These are phyloP conservation scores for Tortricodes alternella DNA, from an alignment of 2,888 invertebrate species.

Conservation along the genomic window DNA sequence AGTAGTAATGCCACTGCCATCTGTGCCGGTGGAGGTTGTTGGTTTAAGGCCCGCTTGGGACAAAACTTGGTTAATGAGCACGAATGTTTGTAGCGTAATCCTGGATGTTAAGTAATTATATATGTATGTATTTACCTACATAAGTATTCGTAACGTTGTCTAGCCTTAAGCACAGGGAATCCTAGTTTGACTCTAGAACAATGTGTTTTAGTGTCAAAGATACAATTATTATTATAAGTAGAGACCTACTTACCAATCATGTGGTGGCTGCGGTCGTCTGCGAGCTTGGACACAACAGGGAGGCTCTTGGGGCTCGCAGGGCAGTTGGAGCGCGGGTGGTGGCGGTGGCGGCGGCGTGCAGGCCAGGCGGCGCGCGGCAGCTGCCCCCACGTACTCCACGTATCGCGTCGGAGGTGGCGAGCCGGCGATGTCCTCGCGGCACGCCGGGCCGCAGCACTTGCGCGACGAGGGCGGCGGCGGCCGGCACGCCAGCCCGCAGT, in stretches of 20 bases:
- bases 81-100: no score
- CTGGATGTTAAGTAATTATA: no score
- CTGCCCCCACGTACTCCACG: conserved; percentile 85
- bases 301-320: conserved; percentile 76
- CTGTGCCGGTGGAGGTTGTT: no score
- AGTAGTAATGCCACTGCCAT: no score
- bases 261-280: conserved; percentile 82
- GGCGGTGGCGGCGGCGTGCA: conserved; percentile 79
- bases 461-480: conserved; percentile 66
- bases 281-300: conserved; percentile 83
- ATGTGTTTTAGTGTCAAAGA: no score
- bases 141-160: no score
- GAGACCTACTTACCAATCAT: conserved; percentile 82
- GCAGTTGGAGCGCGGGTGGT: conserved; percentile 74
- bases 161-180: no score
- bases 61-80: no score
- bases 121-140: no score
- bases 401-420: conserved; percentile 77
- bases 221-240: not conserved
- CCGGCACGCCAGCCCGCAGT: conserved; percentile 79
- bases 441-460: conserved; percentile 75
- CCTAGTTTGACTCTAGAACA: no score
- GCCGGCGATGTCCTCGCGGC: conserved; percentile 71
- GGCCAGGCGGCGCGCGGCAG: conserved; percentile 83
- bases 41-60: no score